Percentiles rank a stretch among this genome's conserved stretches.
Evolutionary conservation across 2,888 invertebrate genomes (phyloP).

Genomic region (Amiota mariae): DNA sequence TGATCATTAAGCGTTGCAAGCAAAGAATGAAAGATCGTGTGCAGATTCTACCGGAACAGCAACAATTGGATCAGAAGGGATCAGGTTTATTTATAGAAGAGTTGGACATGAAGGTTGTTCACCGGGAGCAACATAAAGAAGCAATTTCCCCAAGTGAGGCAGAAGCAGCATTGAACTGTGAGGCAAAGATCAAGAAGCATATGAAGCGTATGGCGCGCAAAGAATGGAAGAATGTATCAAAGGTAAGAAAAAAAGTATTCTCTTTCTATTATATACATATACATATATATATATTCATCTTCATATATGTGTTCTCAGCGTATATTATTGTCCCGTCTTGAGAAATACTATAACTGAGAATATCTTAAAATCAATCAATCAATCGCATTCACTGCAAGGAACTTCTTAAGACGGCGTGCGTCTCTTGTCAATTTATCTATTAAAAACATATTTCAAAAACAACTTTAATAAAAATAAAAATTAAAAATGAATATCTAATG

Average conservation of each 20-base stretch:
- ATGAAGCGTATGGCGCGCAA: not conserved
- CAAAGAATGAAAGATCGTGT: not conserved
- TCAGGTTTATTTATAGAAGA: not conserved
- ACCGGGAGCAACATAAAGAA: not conserved
- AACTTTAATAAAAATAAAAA: too few relatives aligned
- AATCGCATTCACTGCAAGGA: too few relatives aligned
- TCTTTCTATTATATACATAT: too few relatives aligned
- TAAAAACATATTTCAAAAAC: too few relatives aligned
- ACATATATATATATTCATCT: not conserved
- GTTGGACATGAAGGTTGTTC: not conserved
- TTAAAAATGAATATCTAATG: too few relatives aligned
- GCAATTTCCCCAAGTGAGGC: not conserved
- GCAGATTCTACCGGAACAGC: too few relatives aligned
- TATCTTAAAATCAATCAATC: not conserved
- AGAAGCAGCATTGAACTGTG: not conserved
- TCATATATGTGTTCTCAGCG: not conserved
- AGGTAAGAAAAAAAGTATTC: not conserved
- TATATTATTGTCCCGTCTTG: not conserved
- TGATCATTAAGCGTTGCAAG: not conserved
- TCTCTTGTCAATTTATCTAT: not conserved
- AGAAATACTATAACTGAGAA: not conserved
- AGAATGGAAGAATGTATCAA: slow-evolving; percentile 1
- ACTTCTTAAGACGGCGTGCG: not conserved
- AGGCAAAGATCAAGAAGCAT: not conserved
- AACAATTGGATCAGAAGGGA: not conserved